phyloP scores from a whole-genome alignment of 2,888 invertebrate species.

The Chrysolina americana region DNA sequence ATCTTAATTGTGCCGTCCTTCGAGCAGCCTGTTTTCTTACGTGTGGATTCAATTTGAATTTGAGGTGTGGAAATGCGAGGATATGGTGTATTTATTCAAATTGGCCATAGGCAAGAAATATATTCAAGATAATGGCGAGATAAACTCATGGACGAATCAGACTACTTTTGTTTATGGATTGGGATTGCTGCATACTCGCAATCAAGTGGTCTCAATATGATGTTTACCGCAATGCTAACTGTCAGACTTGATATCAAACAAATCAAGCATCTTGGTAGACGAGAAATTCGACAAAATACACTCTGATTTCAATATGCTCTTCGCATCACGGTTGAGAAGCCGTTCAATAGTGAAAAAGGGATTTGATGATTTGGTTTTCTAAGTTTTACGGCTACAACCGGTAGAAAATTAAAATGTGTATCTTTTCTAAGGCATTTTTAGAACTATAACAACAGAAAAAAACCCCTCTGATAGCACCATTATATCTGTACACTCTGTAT shows the following conservation, averaged over 20 bases:
- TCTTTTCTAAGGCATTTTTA: too few species aligned
- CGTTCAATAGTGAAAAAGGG: too few species aligned
- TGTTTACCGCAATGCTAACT: neutral
- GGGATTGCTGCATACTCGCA: neutral
- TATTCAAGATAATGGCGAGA: neutral
- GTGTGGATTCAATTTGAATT: constrained; percentile 3
- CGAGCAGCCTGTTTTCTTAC: constrained; percentile 7
- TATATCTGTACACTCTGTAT: too few species aligned
- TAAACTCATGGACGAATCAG: constrained; percentile 1
- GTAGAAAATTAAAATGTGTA: too few species aligned
- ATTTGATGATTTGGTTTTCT: too few species aligned
- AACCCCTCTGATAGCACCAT: too few species aligned
- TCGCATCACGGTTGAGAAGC: too few species aligned
- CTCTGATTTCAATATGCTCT: too few species aligned
- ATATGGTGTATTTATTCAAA: constrained; percentile 10
- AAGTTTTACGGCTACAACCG: too few species aligned
- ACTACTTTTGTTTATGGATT: constrained; percentile 2
- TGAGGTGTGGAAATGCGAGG: constrained; percentile 10
- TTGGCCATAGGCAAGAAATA: constrained; percentile 1
- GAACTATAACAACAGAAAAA: too few species aligned
- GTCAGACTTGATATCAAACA: neutral
- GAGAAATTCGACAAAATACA: too few species aligned
- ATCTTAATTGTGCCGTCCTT: constrained; percentile 43
- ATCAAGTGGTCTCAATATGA: constrained; percentile 14
- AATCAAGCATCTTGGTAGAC: too few species aligned